These are phyloP conservation scores for Oncorhynchus clarkii DNA, from an alignment of 2,113 vertebrate genomes.

Conservation along the genomic window DNA sequence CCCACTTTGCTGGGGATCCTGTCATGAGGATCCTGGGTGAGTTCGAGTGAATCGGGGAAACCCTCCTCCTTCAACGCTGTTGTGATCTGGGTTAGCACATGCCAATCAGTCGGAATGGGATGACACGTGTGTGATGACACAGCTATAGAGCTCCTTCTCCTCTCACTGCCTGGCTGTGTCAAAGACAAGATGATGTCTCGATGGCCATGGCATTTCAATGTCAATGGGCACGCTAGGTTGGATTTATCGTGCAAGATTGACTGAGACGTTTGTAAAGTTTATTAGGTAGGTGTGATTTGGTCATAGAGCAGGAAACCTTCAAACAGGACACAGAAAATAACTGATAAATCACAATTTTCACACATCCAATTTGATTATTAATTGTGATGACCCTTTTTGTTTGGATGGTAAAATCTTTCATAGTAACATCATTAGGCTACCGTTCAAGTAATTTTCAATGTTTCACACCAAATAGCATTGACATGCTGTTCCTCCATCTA, in stretches of 20 bases:
- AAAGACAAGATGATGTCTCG: conserved; percentile 58
- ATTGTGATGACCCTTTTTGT: no score
- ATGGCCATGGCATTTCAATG: conserved; percentile 69
- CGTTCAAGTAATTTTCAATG: no score
- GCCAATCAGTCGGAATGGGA: conserved; percentile 59
- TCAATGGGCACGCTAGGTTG: conserved; percentile 55
- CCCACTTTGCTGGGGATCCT: conserved; percentile 63
- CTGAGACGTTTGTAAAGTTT: conserved; percentile 49
- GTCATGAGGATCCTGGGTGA: conserved; percentile 39
- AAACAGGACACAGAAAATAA: no score
- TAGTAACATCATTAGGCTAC: no score
- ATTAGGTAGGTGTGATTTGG: conserved; percentile 42
- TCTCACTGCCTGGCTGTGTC: conserved; percentile 57
- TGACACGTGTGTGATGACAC: conserved; percentile 67
- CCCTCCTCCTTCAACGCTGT: conserved; percentile 59
- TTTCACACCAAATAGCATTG: no score
- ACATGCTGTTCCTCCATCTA: no score
- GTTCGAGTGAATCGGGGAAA: conserved; percentile 55
- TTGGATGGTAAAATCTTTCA: no score
- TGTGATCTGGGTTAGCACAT: conserved; percentile 65
- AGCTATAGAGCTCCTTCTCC: conserved; percentile 46
- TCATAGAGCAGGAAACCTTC: no score
- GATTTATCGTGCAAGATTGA: conserved; percentile 57
- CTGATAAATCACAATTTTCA: no score
- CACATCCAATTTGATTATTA: no score